Evolutionary conservation across 2,888 invertebrate genomes (phyloP), one percentile per base, ranked within the genome.

Genomic region (Andrena praecox): DNA sequence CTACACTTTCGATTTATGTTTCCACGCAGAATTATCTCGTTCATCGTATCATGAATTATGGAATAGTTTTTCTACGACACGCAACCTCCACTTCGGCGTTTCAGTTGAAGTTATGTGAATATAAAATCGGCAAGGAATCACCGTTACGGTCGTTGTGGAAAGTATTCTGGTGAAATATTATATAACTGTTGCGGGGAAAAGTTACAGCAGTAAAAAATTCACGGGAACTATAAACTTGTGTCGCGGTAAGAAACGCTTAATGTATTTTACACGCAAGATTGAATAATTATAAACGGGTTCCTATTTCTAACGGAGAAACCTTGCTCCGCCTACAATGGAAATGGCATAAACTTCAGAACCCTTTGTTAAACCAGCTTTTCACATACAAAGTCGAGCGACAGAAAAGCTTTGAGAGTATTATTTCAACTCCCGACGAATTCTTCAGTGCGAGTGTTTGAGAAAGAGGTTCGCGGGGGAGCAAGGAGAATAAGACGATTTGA

Each of bases 401-500:
- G 20, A 10, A 33, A 59, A 20, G 20, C 8, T 16, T 7, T 35
- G 10, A 6, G 31, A 54, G 24, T 63, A 69, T 56, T 69, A 20
- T 35, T 76, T 50, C 31, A 78, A 29, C 56, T 56, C 8, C 0
- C 8, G 48, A 16, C 16, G 48, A 27, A 29, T 29, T 70, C 29
- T 64, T 2, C 24, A 16, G 3, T 20, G 10, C 7, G 29, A 48
- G 50, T 69, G 76, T 48, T 69, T 50, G 56, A 33, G 64, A 50
- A 50, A 16, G 62, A 24, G 5, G 20, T 48, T 35, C 33, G 10
- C 3, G 20, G 8, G 3, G 6, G 59, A 35, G 12, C 27, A 80
- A 80, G 56, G 29, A 71, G 71, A 71, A 50, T 71, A 33, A 42
- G 54, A 60, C 62, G 33, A 48, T 63, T 56, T 56, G 12, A 72